Evolutionary conservation across 2,888 invertebrate genomes (phyloP).

Genomic region (Drosophila pseudotakahashii): DNA sequence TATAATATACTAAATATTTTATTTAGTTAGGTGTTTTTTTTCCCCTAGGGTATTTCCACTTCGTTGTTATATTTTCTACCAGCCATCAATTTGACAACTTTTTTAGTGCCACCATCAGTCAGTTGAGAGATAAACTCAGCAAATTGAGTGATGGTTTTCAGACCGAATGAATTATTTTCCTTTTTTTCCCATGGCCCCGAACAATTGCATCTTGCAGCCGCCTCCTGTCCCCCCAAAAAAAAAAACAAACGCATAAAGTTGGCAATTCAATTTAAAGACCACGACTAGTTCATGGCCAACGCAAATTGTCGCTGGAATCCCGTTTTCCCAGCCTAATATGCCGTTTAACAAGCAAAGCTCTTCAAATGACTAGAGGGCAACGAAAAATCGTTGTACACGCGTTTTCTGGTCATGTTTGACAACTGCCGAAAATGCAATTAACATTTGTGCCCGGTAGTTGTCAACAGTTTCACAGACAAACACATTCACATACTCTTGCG

Average conservation of each 20-base stretch:
- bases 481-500: slow-evolving; percentile 12
- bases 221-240: no score
- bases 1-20: no score
- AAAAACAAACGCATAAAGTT: slow-evolving; percentile 23
- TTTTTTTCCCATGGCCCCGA: slow-evolving; percentile 1
- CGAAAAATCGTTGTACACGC: slow-evolving; percentile 62
- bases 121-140: slow-evolving; percentile 27
- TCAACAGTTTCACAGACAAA: slow-evolving; percentile 38
- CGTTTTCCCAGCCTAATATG: slow-evolving; percentile 42
- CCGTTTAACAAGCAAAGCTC: slow-evolving; percentile 26
- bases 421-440: slow-evolving; percentile 80
- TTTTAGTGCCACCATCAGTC: slow-evolving; percentile 21
- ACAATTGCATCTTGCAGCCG: background rate
- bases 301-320: slow-evolving; percentile 12
- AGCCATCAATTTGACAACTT: slow-evolving; percentile 49
- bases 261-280: slow-evolving; percentile 36
- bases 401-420: slow-evolving; percentile 70
- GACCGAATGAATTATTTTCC: slow-evolving; percentile 20
- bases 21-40: no score
- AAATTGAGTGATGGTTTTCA: slow-evolving; percentile 45
- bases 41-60: background rate
- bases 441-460: slow-evolving; percentile 74
- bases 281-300: slow-evolving; percentile 43
- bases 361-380: slow-evolving; percentile 43
- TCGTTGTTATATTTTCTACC: background rate